Evolutionary conservation across 2,888 invertebrate genomes (phyloP).

Genomic region (Xestobium rufovillosum): DNA sequence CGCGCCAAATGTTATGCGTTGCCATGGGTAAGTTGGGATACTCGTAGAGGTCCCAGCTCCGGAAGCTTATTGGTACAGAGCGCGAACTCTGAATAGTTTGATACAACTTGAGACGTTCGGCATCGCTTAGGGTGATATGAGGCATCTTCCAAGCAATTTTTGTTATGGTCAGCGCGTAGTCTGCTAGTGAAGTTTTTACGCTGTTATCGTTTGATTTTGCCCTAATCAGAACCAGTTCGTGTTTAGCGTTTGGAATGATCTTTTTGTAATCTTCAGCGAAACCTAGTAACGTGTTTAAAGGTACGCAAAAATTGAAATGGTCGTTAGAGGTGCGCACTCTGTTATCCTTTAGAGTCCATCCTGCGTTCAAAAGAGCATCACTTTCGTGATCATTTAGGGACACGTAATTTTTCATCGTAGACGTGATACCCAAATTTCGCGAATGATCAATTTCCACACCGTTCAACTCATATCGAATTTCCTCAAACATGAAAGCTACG

Average conservation of each 20-base stretch:
- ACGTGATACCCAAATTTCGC: slow-evolving; percentile 19
- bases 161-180: slow-evolving; percentile 13
- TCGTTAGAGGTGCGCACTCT: slow-evolving; percentile 8
- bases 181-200: slow-evolving; percentile 17
- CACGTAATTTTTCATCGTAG: slow-evolving; percentile 17
- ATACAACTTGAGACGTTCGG: slow-evolving; percentile 20
- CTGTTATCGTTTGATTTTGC: slow-evolving; percentile 26
- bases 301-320: slow-evolving; percentile 17
- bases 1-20: slow-evolving; percentile 30
- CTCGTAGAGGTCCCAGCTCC: slow-evolving; percentile 37
- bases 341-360: slow-evolving; percentile 13
- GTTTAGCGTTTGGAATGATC: slow-evolving; percentile 33
- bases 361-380: slow-evolving; percentile 11
- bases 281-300: too few relatives aligned
- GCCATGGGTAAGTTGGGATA: slow-evolving; percentile 34
- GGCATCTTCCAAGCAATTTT: slow-evolving; percentile 24
- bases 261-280: slow-evolving; percentile 24
- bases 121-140: slow-evolving; percentile 20
- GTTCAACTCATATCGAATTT: slow-evolving; percentile 21
- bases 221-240: slow-evolving; percentile 34
- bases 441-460: slow-evolving; percentile 20
- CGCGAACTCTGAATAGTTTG: slow-evolving; percentile 15
- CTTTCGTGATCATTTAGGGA: slow-evolving; percentile 12
- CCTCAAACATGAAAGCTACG: slow-evolving; percentile 17
- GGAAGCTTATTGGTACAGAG: slow-evolving; percentile 24